These are phyloP conservation scores for Sarcophaga rosellei DNA, from an alignment of 2,888 invertebrate genomes.

Conservation along the genomic window DNA sequence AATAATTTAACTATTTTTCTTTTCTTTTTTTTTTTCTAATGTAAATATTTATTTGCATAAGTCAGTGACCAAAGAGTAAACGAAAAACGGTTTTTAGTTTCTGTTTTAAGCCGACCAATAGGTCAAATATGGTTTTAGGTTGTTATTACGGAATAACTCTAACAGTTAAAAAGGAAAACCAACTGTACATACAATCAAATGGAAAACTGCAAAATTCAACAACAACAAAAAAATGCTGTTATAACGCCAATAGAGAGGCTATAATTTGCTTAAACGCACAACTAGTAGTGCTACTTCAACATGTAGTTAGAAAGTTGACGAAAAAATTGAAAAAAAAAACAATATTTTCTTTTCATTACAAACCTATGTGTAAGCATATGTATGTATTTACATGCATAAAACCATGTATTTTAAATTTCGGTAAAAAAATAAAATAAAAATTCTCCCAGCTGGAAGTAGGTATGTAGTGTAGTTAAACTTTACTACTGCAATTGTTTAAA, in stretches of 20 bases:
- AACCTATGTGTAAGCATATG: too few relatives aligned
- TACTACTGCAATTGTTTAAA: not conserved
- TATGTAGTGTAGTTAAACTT: too few relatives aligned
- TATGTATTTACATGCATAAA: too few relatives aligned
- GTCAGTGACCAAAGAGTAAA: constrained; percentile 28
- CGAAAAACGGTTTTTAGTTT: constrained; percentile 48
- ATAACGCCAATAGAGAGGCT: not conserved
- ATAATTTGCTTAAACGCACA: not conserved
- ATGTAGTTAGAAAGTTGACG: constrained; percentile 40
- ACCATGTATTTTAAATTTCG: too few relatives aligned
- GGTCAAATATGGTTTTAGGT: constrained; percentile 5
- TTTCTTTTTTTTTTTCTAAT: not conserved
- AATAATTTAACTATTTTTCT: not conserved
- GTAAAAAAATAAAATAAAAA: too few relatives aligned
- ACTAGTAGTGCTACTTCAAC: not conserved
- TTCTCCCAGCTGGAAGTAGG: too few relatives aligned
- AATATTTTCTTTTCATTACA: too few relatives aligned
- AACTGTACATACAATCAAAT: constrained; percentile 38
- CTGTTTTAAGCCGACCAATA: constrained; percentile 19
- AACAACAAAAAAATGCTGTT: not conserved
- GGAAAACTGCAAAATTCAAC: not conserved
- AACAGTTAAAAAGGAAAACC: constrained; percentile 4
- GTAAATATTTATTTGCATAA: constrained; percentile 29
- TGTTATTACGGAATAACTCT: constrained; percentile 30
- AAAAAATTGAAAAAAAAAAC: not conserved